Base-by-base conservation (phyloP, 2,888 invertebrate species). In the Camponotus fellah region DNA sequence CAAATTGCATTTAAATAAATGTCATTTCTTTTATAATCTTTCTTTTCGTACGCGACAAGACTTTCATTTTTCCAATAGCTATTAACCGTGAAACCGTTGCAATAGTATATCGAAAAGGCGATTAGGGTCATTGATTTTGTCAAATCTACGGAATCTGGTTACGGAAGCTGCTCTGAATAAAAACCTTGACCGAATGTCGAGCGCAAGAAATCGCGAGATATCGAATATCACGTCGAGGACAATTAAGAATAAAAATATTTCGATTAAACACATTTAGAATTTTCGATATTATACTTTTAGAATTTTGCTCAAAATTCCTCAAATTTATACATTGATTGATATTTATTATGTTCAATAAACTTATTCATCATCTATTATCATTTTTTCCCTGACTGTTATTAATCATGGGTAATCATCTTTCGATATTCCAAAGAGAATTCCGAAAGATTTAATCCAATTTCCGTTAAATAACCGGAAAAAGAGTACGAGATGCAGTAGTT, bases 71-170 rank as follows among this genome's bases (percentile, higher is more conserved):
- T 43, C 68, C 68, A 26, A 56, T 66, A 66, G 32, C 17, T 26
- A 26, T 26, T 49, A n/a, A 40, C 49, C 40, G 53, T 40, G 77
- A 37, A 43, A 14, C 12, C 26, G 17, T 40, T 66, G 40, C 66
- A 43, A 77, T 58, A 65, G 80, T 74, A 82, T 85, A 86, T 83
- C 83, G 83, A 37, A 69, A 56, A 65, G 80, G 64, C 89, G 92
- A 91, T 91, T 91, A 91, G 87, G 91, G 91, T 91, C 91, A 91
- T 90, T 89, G 90, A 85, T 91, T 91, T 91, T 90, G 87, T 90
- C 82, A 83, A 53, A 84, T 81, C 72, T 84, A 68, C 85, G 79
- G 82, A 80, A 75, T 85, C 53, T 76, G 64, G 76, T 81, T 84
- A 85, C 68, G 75, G 86, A 84, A 88, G 81, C 65, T 77, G 85